A percentile compares a stretch with the other conserved stretches of the same genome.
Evolutionary conservation across 2,888 invertebrate genomes (phyloP).

Genomic region (Serrognathus titanus): DNA sequence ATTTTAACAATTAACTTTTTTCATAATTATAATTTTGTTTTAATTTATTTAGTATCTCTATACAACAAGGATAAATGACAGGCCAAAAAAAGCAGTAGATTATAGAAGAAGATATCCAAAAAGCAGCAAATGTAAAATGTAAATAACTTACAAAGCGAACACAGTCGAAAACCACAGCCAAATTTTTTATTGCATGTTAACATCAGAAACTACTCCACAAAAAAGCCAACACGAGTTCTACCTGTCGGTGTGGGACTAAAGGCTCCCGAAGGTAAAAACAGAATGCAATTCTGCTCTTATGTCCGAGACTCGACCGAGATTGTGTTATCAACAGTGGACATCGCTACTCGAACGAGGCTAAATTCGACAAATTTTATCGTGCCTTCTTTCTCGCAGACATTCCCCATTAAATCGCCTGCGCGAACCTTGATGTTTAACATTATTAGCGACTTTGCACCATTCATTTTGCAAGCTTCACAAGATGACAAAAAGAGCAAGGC

Average conservation of each 20-base stretch:
- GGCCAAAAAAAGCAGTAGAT: not conserved
- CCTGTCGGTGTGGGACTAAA: constrained; percentile 42
- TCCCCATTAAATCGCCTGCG: constrained; percentile 3
- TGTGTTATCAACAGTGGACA: constrained; percentile 46
- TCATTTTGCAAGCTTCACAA: not conserved
- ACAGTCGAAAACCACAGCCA: constrained; percentile 35
- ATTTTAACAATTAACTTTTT: too few relatives aligned
- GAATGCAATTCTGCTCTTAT: constrained; percentile 41
- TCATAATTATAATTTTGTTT: too few relatives aligned
- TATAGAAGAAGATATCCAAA: constrained; percentile 32
- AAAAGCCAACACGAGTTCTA: constrained; percentile 39
- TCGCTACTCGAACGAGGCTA: constrained; percentile 33
- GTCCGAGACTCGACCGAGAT: constrained; percentile 40
- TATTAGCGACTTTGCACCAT: too few relatives aligned
- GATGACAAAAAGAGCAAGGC: not conserved
- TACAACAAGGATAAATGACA: not conserved
- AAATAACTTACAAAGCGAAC: constrained; percentile 42
- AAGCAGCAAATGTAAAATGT: constrained; percentile 44
- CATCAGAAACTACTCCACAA: constrained; percentile 45
- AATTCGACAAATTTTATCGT: constrained; percentile 25
- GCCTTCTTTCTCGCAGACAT: constrained; percentile 15
- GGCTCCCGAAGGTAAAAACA: constrained; percentile 38
- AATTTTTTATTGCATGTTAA: constrained; percentile 46
- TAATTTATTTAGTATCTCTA: too few relatives aligned
- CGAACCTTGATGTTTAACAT: too few relatives aligned